phyloP scores from a whole-genome alignment of 2,797 vertebrate genomes.

The Arnoldichthys spilopterus region DNA sequence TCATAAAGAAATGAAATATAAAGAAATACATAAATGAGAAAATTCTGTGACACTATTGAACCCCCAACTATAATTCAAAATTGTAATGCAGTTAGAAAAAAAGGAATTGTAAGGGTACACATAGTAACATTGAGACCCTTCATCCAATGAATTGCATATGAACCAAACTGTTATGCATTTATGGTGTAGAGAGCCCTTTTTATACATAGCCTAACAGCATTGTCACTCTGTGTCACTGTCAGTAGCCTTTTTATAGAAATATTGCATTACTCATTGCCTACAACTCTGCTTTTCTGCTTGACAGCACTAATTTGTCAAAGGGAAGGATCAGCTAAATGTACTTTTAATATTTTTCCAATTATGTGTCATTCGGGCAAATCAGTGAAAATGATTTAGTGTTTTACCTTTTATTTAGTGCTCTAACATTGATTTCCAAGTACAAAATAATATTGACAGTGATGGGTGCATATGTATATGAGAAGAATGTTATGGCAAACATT shows the following conservation, averaged over 20 bases:
- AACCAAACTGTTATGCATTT: slow-evolving; percentile 9
- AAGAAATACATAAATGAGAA: too few relatives aligned
- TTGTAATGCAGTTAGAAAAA: not conserved
- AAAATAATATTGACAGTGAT: slow-evolving; percentile 12
- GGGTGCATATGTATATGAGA: not conserved
- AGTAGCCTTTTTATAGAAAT: slow-evolving; percentile 33
- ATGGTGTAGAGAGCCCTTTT: slow-evolving; percentile 3
- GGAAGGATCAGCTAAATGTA: slow-evolving; percentile 34
- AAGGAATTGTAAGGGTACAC: not conserved
- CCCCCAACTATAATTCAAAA: not conserved
- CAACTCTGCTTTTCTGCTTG: slow-evolving; percentile 19
- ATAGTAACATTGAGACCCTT: not conserved
- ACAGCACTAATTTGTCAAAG: slow-evolving; percentile 32
- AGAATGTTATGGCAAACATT: not conserved
- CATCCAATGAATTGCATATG: not conserved
- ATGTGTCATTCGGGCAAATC: slow-evolving; percentile 22
- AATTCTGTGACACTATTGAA: too few relatives aligned
- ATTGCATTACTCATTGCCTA: slow-evolving; percentile 36
- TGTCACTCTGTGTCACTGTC: slow-evolving; percentile 41
- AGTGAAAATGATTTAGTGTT: slow-evolving; percentile 18
- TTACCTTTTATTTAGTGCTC: not conserved
- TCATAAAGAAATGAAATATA: too few relatives aligned
- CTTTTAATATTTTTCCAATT: slow-evolving; percentile 40
- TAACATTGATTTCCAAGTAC: slow-evolving; percentile 25
- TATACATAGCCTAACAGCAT: not conserved